A percentile compares a stretch with the other conserved stretches of the same genome.
Conservation (phyloP, 1,140 invertebrate genomes). For the Camponotus vicinus region DNA sequence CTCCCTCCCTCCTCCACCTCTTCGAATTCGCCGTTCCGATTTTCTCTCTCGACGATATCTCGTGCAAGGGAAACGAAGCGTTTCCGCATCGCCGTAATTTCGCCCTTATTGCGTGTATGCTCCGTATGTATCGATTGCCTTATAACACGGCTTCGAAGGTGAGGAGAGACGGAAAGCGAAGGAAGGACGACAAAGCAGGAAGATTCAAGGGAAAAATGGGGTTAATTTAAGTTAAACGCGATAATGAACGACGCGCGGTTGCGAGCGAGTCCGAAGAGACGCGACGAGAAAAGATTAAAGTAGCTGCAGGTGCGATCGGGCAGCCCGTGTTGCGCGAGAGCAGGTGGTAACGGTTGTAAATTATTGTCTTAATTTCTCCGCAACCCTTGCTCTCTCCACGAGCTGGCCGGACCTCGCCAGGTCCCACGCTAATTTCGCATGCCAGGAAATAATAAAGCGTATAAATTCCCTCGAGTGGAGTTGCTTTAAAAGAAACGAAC, state of each 20-base stretch:
- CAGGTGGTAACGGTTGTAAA: conserved; percentile 77
- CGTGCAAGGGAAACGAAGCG: conserved; percentile 16
- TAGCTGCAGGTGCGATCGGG: conserved; percentile 38
- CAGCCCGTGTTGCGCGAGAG: conserved; percentile 21
- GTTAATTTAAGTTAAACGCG: conserved; percentile 82
- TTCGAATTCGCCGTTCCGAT: not conserved
- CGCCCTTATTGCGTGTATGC: conserved; percentile 7
- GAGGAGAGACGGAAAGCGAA: too few relatives aligned
- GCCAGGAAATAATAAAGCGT: conserved; percentile 80
- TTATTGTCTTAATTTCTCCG: conserved; percentile 84
- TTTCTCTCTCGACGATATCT: conserved; percentile 4
- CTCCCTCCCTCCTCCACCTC: not conserved
- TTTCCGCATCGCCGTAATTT: conserved; percentile 23
- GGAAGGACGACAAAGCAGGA: not conserved
- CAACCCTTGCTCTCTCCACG: conserved; percentile 53
- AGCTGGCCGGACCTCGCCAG: conserved; percentile 28
- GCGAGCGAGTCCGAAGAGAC: not conserved
- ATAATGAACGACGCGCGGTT: conserved; percentile 74
- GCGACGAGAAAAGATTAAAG: conserved; percentile 15
- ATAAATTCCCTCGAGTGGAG: conserved; percentile 77
- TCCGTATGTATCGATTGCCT: not conserved
- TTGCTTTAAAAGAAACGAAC: conserved; percentile 13
- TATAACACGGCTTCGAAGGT: not conserved
- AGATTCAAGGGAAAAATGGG: conserved; percentile 24
- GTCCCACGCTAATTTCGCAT: conserved; percentile 78